Percentiles rank a stretch among this genome's conserved stretches.
phyloP scores from a whole-genome alignment of 2,888 invertebrate genomes.

The Eristalis pertinax region DNA sequence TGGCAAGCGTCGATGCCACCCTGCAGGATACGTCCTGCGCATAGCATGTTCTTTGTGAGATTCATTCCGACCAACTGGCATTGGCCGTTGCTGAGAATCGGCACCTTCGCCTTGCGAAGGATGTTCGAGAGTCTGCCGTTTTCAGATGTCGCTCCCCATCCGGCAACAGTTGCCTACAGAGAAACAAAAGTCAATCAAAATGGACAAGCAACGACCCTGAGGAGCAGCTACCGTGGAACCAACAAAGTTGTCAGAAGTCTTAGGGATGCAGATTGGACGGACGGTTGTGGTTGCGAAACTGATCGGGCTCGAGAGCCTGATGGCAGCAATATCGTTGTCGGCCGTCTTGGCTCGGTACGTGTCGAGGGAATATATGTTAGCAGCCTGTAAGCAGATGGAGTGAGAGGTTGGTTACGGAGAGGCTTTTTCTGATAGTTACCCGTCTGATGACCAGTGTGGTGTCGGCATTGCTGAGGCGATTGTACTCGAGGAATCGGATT shows the following conservation, averaged over 20 bases:
- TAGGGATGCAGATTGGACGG: conserved; percentile 57
- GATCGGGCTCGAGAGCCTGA: conserved; percentile 86
- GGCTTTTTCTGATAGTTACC: conserved; percentile 8
- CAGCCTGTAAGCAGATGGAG: conserved; percentile 2
- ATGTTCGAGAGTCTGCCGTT: conserved; percentile 17
- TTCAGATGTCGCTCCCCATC: conserved; percentile 38
- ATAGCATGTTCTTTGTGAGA: conserved; percentile 55
- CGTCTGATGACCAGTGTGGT: conserved; percentile 75
- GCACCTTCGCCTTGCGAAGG: conserved; percentile 45
- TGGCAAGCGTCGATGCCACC: conserved; percentile 45
- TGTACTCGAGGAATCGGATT: conserved; percentile 71
- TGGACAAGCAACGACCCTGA: too few species aligned
- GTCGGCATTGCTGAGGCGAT: conserved; percentile 2
- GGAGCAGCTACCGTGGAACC: conserved; percentile 34
- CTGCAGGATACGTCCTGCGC: conserved; percentile 29
- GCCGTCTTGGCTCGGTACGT: conserved; percentile 81
- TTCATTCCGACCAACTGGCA: conserved; percentile 45
- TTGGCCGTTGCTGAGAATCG: conserved; percentile 54
- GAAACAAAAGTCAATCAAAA: not conserved
- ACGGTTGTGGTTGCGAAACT: conserved; percentile 82
- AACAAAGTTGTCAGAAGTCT: conserved; percentile 17
- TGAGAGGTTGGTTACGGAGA: not conserved
- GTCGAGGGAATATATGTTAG: conserved; percentile 20
- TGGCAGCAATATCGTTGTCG: conserved; percentile 89
- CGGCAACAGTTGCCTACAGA: conserved; percentile 48